These are phyloP conservation scores for Brotula barbata DNA, from an alignment of 2,797 vertebrate genomes.

Conservation along the genomic window DNA sequence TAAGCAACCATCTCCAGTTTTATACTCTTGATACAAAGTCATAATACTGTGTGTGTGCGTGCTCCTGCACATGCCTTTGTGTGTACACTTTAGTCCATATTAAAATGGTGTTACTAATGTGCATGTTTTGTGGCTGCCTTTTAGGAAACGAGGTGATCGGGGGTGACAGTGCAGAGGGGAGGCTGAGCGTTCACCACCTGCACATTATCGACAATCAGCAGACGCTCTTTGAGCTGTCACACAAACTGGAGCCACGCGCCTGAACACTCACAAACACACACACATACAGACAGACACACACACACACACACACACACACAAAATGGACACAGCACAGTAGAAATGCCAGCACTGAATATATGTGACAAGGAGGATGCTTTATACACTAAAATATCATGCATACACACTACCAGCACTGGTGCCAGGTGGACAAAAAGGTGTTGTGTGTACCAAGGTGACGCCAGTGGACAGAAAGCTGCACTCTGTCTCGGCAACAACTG, in stretches of 20 bases:
- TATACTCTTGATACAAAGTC: conserved; percentile 26
- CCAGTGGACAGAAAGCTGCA: conserved; percentile 27
- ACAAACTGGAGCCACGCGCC: conserved; percentile 92
- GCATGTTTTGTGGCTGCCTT: conserved; percentile 31
- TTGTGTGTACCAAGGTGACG: conserved; percentile 26
- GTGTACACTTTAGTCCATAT: conserved; percentile 1
- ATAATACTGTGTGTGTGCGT: conserved; percentile 24
- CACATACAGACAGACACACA: conserved; percentile 12
- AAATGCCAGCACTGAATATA: conserved; percentile 7
- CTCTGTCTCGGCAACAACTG: conserved; percentile 7
- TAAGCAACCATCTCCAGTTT: conserved; percentile 65
- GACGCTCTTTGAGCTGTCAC: conserved; percentile 94
- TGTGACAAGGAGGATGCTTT: conserved; percentile 42
- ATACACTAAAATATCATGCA: conserved; percentile 26
- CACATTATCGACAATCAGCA: conserved; percentile 98
- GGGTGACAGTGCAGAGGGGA: conserved; percentile 89
- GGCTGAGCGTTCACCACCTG: conserved; percentile 87
- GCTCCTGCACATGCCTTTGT: conserved; percentile 11
- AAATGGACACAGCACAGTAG: conserved; percentile 6
- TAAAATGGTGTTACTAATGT: conserved; percentile 23
- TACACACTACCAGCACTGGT: conserved; percentile 43
- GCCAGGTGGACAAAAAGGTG: conserved; percentile 46
- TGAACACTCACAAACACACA: conserved; percentile 61
- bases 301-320: conserved; percentile 2
- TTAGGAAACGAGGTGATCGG: conserved; percentile 87